Percentiles rank a stretch among this genome's conserved stretches.
phyloP scores from a whole-genome alignment of 2,113 vertebrate genomes.

The Ammodytes marinus region DNA sequence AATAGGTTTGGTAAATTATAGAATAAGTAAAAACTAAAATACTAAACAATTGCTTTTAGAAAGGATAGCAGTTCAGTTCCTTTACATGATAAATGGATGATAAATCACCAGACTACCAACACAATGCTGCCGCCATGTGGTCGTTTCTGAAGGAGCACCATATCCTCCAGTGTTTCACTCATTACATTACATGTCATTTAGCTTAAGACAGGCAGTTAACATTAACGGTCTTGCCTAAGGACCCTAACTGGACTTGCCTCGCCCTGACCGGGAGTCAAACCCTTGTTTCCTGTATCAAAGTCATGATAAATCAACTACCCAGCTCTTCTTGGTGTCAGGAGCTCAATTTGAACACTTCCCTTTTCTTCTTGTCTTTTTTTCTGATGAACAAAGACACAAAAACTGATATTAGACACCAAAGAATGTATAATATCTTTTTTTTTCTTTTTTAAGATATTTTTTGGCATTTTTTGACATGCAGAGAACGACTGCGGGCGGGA shows the following conservation, averaged over 20 bases:
- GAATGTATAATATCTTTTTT: neutral
- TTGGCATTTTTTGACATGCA: too few relatives aligned
- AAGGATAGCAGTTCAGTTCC: neutral
- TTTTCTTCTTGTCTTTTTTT: slow-evolving; percentile 29
- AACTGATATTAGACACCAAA: neutral
- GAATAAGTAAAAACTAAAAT: neutral
- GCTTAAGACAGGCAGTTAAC: too few relatives aligned
- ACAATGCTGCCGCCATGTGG: slow-evolving; percentile 57
- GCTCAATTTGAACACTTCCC: slow-evolving; percentile 25
- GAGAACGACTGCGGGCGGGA: too few relatives aligned
- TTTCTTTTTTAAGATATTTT: too few relatives aligned
- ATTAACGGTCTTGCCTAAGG: too few relatives aligned
- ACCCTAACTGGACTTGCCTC: too few relatives aligned
- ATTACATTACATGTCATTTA: too few relatives aligned
- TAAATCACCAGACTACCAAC: neutral
- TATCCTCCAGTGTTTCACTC: neutral
- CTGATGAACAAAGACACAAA: slow-evolving; percentile 20
- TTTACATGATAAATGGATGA: neutral
- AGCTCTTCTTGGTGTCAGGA: neutral
- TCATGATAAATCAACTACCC: too few relatives aligned
- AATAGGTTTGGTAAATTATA: neutral
- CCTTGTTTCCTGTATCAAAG: too few relatives aligned
- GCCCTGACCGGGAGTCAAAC: too few relatives aligned
- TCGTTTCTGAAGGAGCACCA: neutral
- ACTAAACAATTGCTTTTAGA: neutral